Evolutionary conservation across 2,113 vertebrate species (phyloP).

Genomic region (Pygoscelis antarcticus): DNA sequence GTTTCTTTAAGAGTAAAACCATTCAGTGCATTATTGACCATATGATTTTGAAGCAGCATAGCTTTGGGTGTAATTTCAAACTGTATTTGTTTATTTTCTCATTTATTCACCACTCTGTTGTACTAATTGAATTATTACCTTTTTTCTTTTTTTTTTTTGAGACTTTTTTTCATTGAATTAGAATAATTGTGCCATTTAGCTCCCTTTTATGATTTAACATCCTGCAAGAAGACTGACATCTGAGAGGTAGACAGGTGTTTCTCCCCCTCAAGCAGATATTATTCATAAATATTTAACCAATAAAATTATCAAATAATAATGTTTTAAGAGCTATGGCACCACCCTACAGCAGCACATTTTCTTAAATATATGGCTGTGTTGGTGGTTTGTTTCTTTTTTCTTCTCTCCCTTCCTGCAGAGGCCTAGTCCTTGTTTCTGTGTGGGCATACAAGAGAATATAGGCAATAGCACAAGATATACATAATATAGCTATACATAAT

Average conservation of each 20-base stretch:
- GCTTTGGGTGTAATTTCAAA: background rate
- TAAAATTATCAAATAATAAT: background rate
- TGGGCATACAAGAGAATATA: background rate
- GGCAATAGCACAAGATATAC: background rate
- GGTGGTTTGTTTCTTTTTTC: background rate
- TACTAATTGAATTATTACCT: background rate
- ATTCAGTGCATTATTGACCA: background rate
- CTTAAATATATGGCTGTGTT: background rate
- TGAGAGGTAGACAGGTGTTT: background rate
- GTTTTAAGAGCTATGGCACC: background rate
- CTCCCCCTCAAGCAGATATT: background rate
- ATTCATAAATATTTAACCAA: constrained; percentile 26
- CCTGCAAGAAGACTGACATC: background rate
- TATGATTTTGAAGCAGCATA: background rate
- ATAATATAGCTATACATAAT: background rate
- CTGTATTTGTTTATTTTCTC: background rate
- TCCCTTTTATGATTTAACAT: background rate
- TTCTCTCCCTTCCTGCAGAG: background rate
- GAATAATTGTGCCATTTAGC: background rate
- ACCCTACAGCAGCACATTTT: background rate
- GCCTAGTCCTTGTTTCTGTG: background rate
- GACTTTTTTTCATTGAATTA: background rate
- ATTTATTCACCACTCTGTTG: background rate
- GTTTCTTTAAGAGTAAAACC: background rate
- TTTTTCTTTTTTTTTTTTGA: background rate